These are phyloP conservation scores for Egretta garzetta DNA, from an alignment of 2,113 vertebrate species.

Conservation along the genomic window DNA sequence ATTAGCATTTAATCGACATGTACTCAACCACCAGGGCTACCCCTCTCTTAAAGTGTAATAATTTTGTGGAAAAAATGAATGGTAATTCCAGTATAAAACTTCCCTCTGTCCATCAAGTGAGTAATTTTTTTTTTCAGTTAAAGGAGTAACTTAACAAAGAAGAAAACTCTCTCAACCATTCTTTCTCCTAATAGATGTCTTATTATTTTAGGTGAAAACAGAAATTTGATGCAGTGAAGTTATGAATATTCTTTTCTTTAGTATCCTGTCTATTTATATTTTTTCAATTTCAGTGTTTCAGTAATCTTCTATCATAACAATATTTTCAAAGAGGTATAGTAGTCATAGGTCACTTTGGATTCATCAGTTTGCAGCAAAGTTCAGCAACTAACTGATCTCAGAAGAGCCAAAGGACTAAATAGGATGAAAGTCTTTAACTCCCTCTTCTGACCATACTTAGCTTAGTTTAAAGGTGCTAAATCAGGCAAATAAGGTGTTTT, in stretches of 20 bases:
- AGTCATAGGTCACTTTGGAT: background rate
- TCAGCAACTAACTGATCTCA: background rate
- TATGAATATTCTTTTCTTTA: background rate
- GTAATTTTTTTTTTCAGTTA: background rate
- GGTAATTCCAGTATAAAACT: background rate
- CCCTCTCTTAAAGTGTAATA: background rate
- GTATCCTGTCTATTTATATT: accelerated
- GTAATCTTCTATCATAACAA: background rate
- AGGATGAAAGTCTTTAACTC: background rate
- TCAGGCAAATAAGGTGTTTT: background rate
- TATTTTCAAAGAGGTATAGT: background rate
- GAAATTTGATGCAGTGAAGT: background rate
- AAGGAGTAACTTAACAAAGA: background rate
- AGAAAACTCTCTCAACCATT: background rate
- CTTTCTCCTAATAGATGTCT: background rate
- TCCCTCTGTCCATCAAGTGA: background rate
- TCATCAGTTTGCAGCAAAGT: background rate
- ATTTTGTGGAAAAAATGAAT: background rate
- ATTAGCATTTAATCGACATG: background rate
- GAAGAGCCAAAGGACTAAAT: background rate
- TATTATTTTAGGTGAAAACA: background rate
- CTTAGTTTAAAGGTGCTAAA: background rate
- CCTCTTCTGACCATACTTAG: background rate
- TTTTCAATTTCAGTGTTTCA: background rate
- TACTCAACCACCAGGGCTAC: background rate